phyloP scores from a whole-genome alignment of 2,797 vertebrate species.

The Hydrocynus forskahlii region DNA sequence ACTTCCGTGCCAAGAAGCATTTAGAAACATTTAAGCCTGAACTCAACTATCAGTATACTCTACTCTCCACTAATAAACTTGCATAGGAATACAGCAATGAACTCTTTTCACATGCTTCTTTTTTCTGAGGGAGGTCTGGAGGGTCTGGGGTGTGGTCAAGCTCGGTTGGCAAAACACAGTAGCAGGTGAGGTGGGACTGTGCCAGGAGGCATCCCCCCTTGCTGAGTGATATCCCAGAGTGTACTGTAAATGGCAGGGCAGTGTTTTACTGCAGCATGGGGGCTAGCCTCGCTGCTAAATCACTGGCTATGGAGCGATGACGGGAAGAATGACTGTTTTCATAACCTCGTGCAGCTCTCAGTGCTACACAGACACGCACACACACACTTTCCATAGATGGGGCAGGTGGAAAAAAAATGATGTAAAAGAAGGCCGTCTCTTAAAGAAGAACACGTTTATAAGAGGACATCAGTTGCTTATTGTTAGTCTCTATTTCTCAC shows the following conservation, averaged over 20 bases:
- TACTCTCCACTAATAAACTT: neutral
- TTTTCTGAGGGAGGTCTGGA: constrained; percentile 19
- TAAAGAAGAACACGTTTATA: neutral
- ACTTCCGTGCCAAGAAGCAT: too few species aligned
- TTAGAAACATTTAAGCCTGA: too few species aligned
- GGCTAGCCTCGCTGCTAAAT: constrained; percentile 53
- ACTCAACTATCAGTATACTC: neutral
- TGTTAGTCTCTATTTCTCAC: neutral
- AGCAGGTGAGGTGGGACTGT: constrained; percentile 58
- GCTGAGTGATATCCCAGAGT: constrained; percentile 57
- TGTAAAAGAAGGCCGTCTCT: neutral
- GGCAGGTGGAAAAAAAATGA: neutral
- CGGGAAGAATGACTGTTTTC: constrained; percentile 64
- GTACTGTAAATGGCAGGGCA: constrained; percentile 53
- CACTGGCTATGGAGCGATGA: constrained; percentile 61
- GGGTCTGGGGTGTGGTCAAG: constrained; percentile 51
- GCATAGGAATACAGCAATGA: neutral
- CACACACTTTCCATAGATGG: constrained; percentile 10
- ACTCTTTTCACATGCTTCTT: constrained; percentile 9
- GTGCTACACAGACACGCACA: constrained; percentile 39
- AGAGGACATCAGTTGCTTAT: neutral
- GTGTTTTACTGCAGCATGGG: constrained; percentile 57
- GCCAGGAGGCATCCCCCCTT: constrained; percentile 38
- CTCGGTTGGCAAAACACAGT: constrained; percentile 65
- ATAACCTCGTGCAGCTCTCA: constrained; percentile 58